These are phyloP conservation scores for Echinops telfairi DNA, from an alignment of 2,113 vertebrate genomes.

Conservation along the genomic window DNA sequence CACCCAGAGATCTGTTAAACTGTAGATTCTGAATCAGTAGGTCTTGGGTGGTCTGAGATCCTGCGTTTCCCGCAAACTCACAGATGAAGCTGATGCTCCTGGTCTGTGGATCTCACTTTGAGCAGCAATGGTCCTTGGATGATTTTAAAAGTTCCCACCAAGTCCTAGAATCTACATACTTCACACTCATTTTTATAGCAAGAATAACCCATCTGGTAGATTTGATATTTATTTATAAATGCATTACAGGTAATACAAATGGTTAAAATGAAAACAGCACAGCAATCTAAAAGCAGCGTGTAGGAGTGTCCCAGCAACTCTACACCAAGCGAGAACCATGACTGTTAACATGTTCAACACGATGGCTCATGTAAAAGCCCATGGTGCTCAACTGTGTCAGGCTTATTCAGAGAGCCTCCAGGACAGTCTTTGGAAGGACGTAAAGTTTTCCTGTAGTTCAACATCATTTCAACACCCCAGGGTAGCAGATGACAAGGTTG, in stretches of 20 bases:
- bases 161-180: background rate
- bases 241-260: background rate
- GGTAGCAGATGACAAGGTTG: background rate
- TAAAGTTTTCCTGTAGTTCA: conserved; percentile 38
- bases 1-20: background rate
- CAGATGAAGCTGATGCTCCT: background rate
- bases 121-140: background rate
- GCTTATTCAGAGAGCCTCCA: background rate
- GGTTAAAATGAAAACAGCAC: background rate
- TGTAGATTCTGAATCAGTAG: background rate
- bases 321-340: background rate
- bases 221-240: background rate
- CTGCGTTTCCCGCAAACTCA: background rate
- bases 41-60: background rate
- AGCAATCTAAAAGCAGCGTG: conserved; percentile 44
- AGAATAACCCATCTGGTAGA: background rate
- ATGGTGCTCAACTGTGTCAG: background rate
- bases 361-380: background rate
- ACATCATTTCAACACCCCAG: background rate
- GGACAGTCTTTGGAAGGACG: background rate
- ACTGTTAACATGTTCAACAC: background rate
- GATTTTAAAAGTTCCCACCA: background rate
- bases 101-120: background rate
- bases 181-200: background rate
- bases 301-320: background rate